Evolutionary conservation across 1,140 invertebrate species (phyloP).

Genomic region (Capitella teleta): DNA sequence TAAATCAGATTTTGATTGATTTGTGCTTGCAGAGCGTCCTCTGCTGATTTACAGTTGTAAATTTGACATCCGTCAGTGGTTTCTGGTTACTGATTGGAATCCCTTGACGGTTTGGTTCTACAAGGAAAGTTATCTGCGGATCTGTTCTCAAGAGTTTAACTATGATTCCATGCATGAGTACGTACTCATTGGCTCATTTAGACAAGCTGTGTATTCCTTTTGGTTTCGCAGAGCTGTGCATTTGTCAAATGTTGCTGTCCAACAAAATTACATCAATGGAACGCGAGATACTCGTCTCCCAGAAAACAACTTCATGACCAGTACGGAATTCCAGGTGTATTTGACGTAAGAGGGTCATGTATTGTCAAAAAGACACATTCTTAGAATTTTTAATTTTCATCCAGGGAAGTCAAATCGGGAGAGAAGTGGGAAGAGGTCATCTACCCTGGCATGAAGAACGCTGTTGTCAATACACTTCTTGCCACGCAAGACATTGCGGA

Average conservation of each 20-base stretch:
- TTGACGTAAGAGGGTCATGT: too few species aligned
- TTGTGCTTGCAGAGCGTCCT: constrained; percentile 35
- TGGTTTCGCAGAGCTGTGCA: constrained; percentile 83
- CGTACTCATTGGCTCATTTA: background rate
- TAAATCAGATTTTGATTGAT: background rate
- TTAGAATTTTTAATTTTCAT: too few species aligned
- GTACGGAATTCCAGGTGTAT: constrained; percentile 46
- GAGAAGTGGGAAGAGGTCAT: constrained; percentile 49
- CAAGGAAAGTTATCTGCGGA: constrained; percentile 72
- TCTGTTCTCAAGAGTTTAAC: constrained; percentile 79
- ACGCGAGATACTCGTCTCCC: constrained; percentile 63
- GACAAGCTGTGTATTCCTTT: too few species aligned
- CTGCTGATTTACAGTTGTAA: constrained; percentile 79
- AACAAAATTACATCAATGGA: constrained; percentile 75
- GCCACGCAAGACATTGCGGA: constrained; percentile 72
- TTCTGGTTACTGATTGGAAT: constrained; percentile 77
- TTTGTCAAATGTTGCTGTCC: constrained; percentile 85
- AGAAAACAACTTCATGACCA: constrained; percentile 74
- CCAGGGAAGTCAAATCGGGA: too few species aligned
- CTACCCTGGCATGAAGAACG: constrained; percentile 80
- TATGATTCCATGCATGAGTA: constrained; percentile 72
- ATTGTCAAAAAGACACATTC: too few species aligned
- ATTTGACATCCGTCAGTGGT: constrained; percentile 72
- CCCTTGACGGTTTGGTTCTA: constrained; percentile 89
- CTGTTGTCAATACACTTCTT: constrained; percentile 72